Evolutionary conservation across 2,113 vertebrate species (phyloP).

Genomic region (Xenopus borealis): DNA sequence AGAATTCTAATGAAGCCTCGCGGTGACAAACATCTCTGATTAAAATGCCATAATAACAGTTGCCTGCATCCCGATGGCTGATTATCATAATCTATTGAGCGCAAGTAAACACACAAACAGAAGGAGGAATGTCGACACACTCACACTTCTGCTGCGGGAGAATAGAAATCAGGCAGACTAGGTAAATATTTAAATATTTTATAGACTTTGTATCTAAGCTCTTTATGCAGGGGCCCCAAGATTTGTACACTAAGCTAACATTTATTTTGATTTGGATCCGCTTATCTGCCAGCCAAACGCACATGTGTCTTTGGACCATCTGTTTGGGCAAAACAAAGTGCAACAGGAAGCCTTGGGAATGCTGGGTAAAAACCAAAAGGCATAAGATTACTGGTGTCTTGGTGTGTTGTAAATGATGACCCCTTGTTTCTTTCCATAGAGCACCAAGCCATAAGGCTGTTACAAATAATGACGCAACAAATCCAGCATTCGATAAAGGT

Average conservation of each 20-base stretch:
- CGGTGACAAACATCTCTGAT: constrained; percentile 77
- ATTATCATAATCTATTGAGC: constrained; percentile 94
- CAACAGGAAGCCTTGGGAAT: not conserved
- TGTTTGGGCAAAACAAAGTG: constrained; percentile 60
- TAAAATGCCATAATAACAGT: constrained; percentile 85
- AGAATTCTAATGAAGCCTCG: constrained; percentile 92
- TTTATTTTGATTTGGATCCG: constrained; percentile 63
- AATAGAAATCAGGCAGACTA: constrained; percentile 70
- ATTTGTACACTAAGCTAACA: constrained; percentile 63
- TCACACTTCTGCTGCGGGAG: constrained; percentile 65
- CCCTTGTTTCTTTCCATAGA: no score
- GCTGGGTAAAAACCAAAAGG: no score
- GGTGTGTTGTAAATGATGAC: no score
- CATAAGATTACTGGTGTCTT: no score
- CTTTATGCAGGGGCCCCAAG: constrained; percentile 65
- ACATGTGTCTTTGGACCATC: constrained; percentile 69
- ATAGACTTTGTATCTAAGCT: constrained; percentile 63
- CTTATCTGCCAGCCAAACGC: constrained; percentile 56
- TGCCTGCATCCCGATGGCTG: constrained; percentile 80
- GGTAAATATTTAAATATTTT: constrained; percentile 77
- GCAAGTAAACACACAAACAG: constrained; percentile 85
- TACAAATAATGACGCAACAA: no score
- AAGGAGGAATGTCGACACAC: constrained; percentile 71
- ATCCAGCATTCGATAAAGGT: no score
- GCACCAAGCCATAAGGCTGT: no score